Evolutionary conservation across 2,797 vertebrate species (phyloP), one percentile per base, ranked within the genome.

Genomic region (Alectoris magna): DNA sequence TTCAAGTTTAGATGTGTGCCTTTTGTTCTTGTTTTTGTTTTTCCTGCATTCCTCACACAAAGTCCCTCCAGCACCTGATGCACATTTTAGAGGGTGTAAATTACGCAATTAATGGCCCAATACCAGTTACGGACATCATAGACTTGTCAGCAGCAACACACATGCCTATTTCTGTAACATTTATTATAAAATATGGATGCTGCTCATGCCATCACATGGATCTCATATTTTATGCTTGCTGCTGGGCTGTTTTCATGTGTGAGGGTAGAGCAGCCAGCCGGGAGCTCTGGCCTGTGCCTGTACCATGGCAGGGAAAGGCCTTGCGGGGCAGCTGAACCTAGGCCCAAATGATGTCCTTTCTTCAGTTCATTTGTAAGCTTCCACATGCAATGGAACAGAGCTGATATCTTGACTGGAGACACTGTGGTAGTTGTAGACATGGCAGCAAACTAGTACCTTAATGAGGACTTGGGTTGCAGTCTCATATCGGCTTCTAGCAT

Each of bases 271-370:
- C 43, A 46, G 53, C 16, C 70, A 86, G 39, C 4, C n/a, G 60
- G 67, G 10, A 90, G 12, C 27, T 41, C 17, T 51, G 16, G 60
- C 59, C 49, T 69, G 14, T 53, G 22, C 19, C 56, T 4, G 1
- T 22, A 36, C 29, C 3, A 7, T 51, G 59, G 77, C 56, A 21
- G 1, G 23, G 21, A 9, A 73, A 69, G 86, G 9, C 27, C 59
- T 78, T 18, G 16, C 0, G 0, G n/a, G 21, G 12, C 10, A 64
- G 27, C 6, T 19, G 59, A 81, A 66, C 15, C 0, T 2, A 43
- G 29, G 8, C 76, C 69, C 76, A 87, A 49, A 82, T 48, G 0
- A 11, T 7, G 9, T 56, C 31, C 21, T 63, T 36, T 68, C 36
- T 71, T 74, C n/a, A 59, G 36, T 34, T 48, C 4, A 29, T 60